phyloP scores from a whole-genome alignment of 2,113 vertebrate genomes.

The Corvus hawaiiensis region DNA sequence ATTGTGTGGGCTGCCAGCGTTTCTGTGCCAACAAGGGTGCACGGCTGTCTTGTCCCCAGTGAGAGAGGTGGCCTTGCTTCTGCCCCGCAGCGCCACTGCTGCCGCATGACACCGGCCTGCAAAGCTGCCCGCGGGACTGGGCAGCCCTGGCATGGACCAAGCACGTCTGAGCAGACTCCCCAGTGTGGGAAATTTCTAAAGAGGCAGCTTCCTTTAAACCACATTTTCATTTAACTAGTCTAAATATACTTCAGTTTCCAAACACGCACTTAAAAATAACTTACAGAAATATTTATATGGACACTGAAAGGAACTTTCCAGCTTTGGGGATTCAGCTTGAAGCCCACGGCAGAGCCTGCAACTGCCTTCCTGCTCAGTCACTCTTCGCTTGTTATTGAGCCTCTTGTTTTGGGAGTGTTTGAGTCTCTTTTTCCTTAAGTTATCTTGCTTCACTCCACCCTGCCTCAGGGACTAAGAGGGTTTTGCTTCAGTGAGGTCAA shows the following conservation, averaged over 20 bases:
- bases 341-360: not conserved
- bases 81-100: not conserved
- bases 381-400: not conserved
- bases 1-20: not conserved
- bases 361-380: constrained; percentile 37
- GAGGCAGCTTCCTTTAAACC: constrained; percentile 33
- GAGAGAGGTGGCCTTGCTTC: not conserved
- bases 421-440: constrained; percentile 38
- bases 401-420: constrained; percentile 31
- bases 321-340: constrained; percentile 20
- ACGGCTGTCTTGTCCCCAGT: rapidly evolving
- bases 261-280: constrained; percentile 64
- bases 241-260: constrained; percentile 67
- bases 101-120: rapidly evolving
- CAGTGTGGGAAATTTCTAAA: constrained; percentile 61
- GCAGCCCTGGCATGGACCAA: not conserved
- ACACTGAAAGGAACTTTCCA: constrained; percentile 35
- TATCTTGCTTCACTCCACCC: constrained; percentile 39
- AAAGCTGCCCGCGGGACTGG: not conserved
- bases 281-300: constrained; percentile 60
- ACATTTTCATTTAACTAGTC: constrained; percentile 52
- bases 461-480: not conserved
- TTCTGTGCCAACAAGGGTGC: not conserved
- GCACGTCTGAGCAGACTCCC: not conserved
- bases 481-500: constrained; percentile 24